A percentile compares a stretch with the other conserved stretches of the same genome.
These are phyloP conservation scores for Agrochola litura DNA, from an alignment of 2,888 invertebrate species.

Conservation along the genomic window DNA sequence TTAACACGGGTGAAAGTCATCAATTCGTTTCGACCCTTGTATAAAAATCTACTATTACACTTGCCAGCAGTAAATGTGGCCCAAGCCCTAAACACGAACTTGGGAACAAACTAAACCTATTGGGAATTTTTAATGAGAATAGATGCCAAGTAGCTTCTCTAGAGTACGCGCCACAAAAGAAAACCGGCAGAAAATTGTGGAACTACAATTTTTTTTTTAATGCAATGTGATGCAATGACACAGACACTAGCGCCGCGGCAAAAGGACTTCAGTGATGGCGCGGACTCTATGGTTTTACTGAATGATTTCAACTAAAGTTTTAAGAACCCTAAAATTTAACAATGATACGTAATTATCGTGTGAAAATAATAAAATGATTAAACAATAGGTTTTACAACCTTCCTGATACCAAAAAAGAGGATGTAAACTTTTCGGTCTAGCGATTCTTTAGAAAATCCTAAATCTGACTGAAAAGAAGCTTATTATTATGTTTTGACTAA, in stretches of 20 bases:
- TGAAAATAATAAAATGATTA: slow-evolving; percentile 1
- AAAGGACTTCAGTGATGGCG: too few relatives aligned
- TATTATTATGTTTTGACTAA: not conserved
- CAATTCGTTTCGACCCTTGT: too few relatives aligned
- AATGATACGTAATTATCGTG: not conserved
- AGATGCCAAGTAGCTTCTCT: too few relatives aligned
- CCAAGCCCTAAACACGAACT: not conserved
- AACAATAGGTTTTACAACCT: slow-evolving; percentile 15
- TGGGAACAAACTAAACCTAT: not conserved
- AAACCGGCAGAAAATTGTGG: too few relatives aligned
- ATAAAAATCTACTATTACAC: too few relatives aligned
- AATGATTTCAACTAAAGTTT: not conserved
- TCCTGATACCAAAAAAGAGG: not conserved
- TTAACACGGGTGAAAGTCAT: too few relatives aligned
- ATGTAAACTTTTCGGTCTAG: not conserved
- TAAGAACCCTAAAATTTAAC: not conserved
- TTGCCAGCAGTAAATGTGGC: too few relatives aligned
- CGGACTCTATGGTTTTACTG: not conserved
- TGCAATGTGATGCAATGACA: too few relatives aligned
- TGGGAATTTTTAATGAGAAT: too few relatives aligned
- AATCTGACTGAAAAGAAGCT: not conserved
- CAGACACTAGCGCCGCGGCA: too few relatives aligned
- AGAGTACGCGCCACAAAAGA: too few relatives aligned
- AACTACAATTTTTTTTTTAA: too few relatives aligned
- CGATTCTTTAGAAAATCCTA: not conserved